Percentiles rank a stretch among this genome's conserved stretches.
phyloP scores from a whole-genome alignment of 1,140 invertebrate genomes.

The Lamellibrachia luymesi region DNA sequence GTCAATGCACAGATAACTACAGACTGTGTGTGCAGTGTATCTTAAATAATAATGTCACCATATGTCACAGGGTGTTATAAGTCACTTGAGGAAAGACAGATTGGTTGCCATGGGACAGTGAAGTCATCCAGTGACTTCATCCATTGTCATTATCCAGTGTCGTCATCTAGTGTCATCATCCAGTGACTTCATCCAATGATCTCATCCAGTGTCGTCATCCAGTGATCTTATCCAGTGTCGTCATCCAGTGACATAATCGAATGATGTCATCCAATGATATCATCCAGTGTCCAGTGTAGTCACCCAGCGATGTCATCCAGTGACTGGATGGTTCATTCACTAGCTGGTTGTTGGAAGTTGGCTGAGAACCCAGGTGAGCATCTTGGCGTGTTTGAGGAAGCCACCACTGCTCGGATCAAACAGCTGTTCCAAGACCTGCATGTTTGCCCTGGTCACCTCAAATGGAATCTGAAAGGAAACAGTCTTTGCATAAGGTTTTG shows the following conservation, averaged over 20 bases:
- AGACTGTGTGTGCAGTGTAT: background rate
- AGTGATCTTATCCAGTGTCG: background rate
- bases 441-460: slow-evolving; percentile 44
- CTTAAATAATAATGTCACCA: background rate
- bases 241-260: too few species aligned
- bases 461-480: slow-evolving; percentile 44
- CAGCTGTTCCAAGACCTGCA: slow-evolving; percentile 44
- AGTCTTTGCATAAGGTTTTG: background rate
- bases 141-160: too few species aligned
- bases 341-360: background rate
- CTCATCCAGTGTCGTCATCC: background rate
- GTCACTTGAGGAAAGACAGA: background rate
- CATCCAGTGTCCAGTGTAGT: background rate
- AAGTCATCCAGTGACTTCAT: too few species aligned
- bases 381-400: slow-evolving; percentile 34
- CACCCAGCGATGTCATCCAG: too few species aligned
- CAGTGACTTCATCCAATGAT: background rate
- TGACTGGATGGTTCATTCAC: background rate
- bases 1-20: background rate
- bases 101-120: background rate
- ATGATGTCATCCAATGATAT: background rate
- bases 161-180: too few species aligned
- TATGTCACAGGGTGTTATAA: background rate
- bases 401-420: slow-evolving; percentile 50
- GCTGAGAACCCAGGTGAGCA: slow-evolving; percentile 44